These are phyloP conservation scores for Pachyrhynchus sulphureomaculatus DNA, from an alignment of 1,140 invertebrate species.

Conservation along the genomic window DNA sequence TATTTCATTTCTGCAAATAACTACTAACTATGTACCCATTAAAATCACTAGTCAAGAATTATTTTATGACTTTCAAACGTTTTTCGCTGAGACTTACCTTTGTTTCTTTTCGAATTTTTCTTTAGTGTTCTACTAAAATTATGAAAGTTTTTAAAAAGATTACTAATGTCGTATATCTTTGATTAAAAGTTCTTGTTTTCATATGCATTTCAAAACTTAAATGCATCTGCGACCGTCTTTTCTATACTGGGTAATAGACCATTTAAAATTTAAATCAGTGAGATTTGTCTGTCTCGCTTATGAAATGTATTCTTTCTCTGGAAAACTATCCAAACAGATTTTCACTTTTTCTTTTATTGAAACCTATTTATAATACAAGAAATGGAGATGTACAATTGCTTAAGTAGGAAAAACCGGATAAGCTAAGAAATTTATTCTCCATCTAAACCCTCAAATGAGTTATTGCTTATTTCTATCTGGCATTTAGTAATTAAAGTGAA, in stretches of 20 bases:
- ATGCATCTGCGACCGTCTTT: slow-evolving; percentile 37
- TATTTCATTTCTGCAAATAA: too few relatives aligned
- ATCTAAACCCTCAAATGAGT: not conserved
- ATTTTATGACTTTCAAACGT: too few relatives aligned
- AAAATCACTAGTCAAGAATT: too few relatives aligned
- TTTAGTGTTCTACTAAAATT: too few relatives aligned
- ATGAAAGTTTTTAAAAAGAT: too few relatives aligned
- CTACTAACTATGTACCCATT: too few relatives aligned
- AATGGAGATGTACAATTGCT: too few relatives aligned
- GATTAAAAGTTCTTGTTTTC: slow-evolving; percentile 20
- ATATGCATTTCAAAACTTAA: slow-evolving; percentile 21
- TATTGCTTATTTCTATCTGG: slow-evolving; percentile 3
- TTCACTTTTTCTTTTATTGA: slow-evolving; percentile 48
- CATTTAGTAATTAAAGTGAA: slow-evolving; percentile 3
- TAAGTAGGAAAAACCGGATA: not conserved
- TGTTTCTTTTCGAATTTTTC: too few relatives aligned
- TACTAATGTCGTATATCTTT: not conserved
- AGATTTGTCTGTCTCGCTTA: slow-evolving; percentile 43
- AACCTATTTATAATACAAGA: slow-evolving; percentile 13
- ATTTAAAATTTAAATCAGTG: slow-evolving; percentile 50
- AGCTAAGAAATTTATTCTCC: slow-evolving; percentile 1
- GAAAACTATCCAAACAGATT: slow-evolving; percentile 44
- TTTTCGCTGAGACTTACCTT: too few relatives aligned
- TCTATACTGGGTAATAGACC: slow-evolving; percentile 41
- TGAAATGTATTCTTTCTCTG: slow-evolving; percentile 43